Evolutionary conservation across 2,888 invertebrate genomes (phyloP).

Genomic region (Rutpela maculata): DNA sequence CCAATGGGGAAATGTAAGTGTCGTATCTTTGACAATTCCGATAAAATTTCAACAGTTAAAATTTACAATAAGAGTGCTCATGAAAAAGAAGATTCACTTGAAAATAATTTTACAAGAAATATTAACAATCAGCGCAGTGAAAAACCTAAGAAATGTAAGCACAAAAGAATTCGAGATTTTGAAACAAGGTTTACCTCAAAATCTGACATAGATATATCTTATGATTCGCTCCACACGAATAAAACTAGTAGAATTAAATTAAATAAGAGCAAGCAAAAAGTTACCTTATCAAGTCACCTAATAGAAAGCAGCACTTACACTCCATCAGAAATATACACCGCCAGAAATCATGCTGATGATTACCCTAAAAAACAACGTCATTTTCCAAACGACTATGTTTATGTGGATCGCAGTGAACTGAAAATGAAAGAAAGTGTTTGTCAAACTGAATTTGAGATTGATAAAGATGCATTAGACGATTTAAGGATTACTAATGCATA

Average conservation of each 20-base stretch:
- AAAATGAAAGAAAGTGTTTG: background rate
- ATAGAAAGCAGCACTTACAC: background rate
- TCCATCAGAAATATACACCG: background rate
- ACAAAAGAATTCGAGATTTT: background rate
- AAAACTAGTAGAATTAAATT: background rate
- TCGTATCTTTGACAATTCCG: background rate
- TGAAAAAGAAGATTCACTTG: background rate
- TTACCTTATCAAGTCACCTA: background rate
- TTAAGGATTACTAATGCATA: background rate
- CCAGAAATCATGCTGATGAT: background rate
- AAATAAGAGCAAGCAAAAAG: background rate
- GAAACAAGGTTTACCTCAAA: constrained; percentile 28
- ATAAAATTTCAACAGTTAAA: background rate
- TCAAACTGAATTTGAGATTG: background rate
- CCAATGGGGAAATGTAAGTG: background rate
- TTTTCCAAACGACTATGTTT: background rate
- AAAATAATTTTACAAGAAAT: background rate
- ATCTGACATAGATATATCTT: constrained; percentile 44
- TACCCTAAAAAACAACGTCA: background rate
- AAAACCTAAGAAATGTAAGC: background rate
- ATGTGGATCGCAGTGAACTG: background rate
- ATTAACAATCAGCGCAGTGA: background rate
- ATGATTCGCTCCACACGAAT: constrained; percentile 32
- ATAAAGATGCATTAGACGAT: background rate
- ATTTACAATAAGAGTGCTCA: background rate